Evolutionary conservation across 37 sponge, comb jelly and placozoan genomes (phyloP), one percentile per base, ranked within the genome.

Genomic region (Tethya wilhelma): DNA sequence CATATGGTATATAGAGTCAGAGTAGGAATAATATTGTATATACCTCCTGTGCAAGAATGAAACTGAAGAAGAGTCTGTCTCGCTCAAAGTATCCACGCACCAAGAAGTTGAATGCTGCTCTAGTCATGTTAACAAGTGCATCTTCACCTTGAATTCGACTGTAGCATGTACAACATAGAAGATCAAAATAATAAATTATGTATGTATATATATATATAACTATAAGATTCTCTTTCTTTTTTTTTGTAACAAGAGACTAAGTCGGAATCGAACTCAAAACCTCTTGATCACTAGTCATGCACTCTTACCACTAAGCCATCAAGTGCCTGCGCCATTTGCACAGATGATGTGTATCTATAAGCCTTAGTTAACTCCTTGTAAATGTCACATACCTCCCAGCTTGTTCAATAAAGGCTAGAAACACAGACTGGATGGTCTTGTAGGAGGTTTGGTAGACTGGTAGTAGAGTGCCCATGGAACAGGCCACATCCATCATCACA

Each of bases 41-140:
- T 73, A 92, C 93, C 78, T 92, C 86, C 30, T 82, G 55, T 23
- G 89, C 82, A 23, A 93, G 75, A 31, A 71, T 36, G 44, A 89
- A 57, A 23, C 78, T 67, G 79, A 89, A 89, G 19, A 93, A 42
- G 44, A 79, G 79, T 56, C 82, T 71, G 69, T 93, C 86, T 17
- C 44, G 69, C 38, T 93, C 93, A 56, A 88, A 64, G 79, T 80
- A 88, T 33, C 90, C 80, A 34, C 77, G 46, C 33, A 64, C 59
- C 59, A 93, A 89, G 66, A 80, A 71, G n/a, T 4, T 19, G 57
- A 82, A 78, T 29, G 79, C 82, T 49, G 26, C 17, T 0, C 22
- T 32, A 2, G 83, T 89, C 69, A 93, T 64, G 31, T 73, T 88
- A 30, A 37, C 25, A 17, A 84, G 65, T 41, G 82, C 59, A 40